Base-by-base conservation (phyloP, 2,113 vertebrate genomes). In the Xenopus laevis region DNA sequence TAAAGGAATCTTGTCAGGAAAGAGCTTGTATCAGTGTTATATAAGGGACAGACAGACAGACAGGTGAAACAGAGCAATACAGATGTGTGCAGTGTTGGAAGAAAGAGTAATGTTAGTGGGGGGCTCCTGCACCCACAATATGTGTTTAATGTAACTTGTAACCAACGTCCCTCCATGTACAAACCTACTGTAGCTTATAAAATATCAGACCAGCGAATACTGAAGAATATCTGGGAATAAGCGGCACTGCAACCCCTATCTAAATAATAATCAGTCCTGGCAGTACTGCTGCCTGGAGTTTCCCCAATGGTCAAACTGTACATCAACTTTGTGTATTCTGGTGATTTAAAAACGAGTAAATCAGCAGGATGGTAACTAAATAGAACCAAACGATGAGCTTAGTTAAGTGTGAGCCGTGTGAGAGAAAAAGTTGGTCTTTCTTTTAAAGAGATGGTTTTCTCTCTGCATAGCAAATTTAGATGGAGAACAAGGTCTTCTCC, bases 401-500 rank as follows among this genome's bases (percentile, higher is more conserved):
- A 13, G 8, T 16, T 2, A 55, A 55, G 53, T 8, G 53, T 55
- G 17, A 55, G 13, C 52, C 52, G 16, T 17, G 16, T 53, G 12
- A 53, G 15, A 55, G 12, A 27, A 4, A 50, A 50, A 58, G 4
- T 23, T 23, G 18, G 58, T 23, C 21, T 60, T 60, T 60, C 47
- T 50, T 50, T 10, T 60, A 23, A 23, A 23, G 58, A 10, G 21
- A 16, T 11, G 10, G 13, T 60, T 59, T 59, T 21, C 21, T 8
- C 9, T 23, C 18, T 60, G 58, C 21, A 50, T 62, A 62, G 80
- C 82, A 88, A 46, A 80, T 82, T 77, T 89, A 86, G 80, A 78
- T 84, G 52, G 80, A 94, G 79, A 92, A 91, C n/a, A 95, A 98
- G 62, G 94, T 95, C 83, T 95, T 95, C 84, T 98, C 95, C 87